Evolutionary conservation across 2,888 invertebrate species (phyloP).

Genomic region (Harmothoe impar): DNA sequence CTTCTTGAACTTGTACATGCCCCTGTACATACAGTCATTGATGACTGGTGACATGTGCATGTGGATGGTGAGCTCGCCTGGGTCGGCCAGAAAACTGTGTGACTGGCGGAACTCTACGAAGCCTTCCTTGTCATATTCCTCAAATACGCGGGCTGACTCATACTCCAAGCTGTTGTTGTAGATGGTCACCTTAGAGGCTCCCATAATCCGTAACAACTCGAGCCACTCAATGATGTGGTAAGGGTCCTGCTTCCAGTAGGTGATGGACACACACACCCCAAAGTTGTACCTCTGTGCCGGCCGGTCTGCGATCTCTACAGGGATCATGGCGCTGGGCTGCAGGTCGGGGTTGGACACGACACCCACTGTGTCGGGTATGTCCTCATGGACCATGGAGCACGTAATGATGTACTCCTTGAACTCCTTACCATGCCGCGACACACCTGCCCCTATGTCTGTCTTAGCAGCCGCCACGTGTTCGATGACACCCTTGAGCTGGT

Average conservation of each 20-base stretch:
- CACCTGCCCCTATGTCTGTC: conserved; percentile 64
- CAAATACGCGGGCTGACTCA: conserved; percentile 36
- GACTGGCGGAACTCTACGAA: conserved; percentile 64
- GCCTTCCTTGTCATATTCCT: conserved; percentile 47
- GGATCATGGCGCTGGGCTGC: conserved; percentile 53
- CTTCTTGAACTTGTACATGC: conserved; percentile 67
- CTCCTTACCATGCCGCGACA: neutral
- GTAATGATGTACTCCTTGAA: conserved; percentile 62
- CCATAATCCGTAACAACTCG: conserved; percentile 51
- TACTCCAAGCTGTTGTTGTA: conserved; percentile 62
- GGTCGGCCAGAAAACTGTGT: conserved; percentile 57
- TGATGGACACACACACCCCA: conserved; percentile 66
- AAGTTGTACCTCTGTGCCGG: conserved; percentile 55
- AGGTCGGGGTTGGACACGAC: conserved; percentile 21
- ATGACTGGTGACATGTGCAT: conserved; percentile 70
- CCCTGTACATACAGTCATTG: conserved; percentile 69
- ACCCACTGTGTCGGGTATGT: conserved; percentile 48
- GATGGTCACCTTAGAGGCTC: conserved; percentile 51
- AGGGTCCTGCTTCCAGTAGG: conserved; percentile 67
- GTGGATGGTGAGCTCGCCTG: conserved; percentile 62
- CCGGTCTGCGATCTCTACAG: conserved; percentile 60
- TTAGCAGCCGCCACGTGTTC: neutral
- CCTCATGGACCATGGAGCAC: conserved; percentile 43
- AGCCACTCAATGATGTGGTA: conserved; percentile 64
- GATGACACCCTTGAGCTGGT: neutral